phyloP scores from a whole-genome alignment of 2,888 invertebrate genomes.

The Phasia obesa region DNA sequence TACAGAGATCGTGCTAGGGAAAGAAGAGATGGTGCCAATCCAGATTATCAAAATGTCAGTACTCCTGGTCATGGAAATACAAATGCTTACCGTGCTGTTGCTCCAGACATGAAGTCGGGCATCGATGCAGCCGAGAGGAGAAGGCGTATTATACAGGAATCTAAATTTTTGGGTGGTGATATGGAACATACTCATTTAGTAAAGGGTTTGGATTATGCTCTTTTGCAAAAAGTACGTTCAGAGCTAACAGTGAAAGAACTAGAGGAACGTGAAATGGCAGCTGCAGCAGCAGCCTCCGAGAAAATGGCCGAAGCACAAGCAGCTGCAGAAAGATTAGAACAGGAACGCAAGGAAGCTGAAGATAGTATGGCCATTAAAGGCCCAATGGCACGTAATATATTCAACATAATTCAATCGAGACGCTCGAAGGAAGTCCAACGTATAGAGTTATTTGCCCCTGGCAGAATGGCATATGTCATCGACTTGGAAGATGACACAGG shows the following conservation, averaged over 20 bases:
- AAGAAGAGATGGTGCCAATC: constrained; percentile 91
- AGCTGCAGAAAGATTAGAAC: constrained; percentile 80
- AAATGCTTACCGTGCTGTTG: constrained; percentile 90
- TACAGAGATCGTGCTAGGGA: constrained; percentile 96
- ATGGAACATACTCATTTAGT: constrained; percentile 99
- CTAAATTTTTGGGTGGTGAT: constrained; percentile 99
- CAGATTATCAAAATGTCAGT: constrained; percentile 90
- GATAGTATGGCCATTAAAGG: constrained; percentile 86
- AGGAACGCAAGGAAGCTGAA: constrained; percentile 86
- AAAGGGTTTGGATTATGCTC: constrained; percentile 96
- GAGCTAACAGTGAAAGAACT: constrained; percentile 90
- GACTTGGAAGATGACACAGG: constrained; percentile 95
- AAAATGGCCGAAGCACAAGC: constrained; percentile 80
- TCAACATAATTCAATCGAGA: constrained; percentile 82
- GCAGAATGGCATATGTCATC: constrained; percentile 99
- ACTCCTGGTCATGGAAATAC: constrained; percentile 85
- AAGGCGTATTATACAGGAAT: constrained; percentile 97
- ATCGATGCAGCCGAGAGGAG: constrained; percentile 97
- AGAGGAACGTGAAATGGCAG: constrained; percentile 91
- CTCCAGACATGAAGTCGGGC: constrained; percentile 96
- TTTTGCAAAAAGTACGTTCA: constrained; percentile 95
- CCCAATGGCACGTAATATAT: constrained; percentile 88
- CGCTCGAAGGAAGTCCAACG: constrained; percentile 89
- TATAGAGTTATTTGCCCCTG: constrained; percentile 96
- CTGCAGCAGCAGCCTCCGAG: constrained; percentile 77